Percentiles rank a stretch among this genome's conserved stretches.
phyloP scores from a whole-genome alignment of 30 jellyfish, hydroid and myxozoan species.

The Turritopsis rubra region DNA sequence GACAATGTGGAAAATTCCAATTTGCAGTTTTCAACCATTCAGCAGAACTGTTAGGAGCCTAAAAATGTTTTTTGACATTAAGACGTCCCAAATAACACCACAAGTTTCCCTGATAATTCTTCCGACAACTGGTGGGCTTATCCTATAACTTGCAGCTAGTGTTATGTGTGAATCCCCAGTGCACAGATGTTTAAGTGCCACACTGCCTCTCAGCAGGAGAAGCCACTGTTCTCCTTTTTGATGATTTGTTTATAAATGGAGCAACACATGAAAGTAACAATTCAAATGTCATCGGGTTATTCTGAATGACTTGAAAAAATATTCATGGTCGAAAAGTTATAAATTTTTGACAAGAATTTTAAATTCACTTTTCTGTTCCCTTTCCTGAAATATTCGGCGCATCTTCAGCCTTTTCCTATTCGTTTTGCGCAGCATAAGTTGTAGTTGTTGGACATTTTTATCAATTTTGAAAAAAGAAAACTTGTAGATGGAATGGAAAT shows the following conservation, averaged over 20 bases:
- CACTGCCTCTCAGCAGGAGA: conserved; percentile 4
- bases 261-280: conserved; percentile 10
- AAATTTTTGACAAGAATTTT: background rate
- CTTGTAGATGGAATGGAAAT: background rate
- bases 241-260: background rate
- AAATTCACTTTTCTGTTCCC: background rate
- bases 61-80: background rate
- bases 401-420: background rate
- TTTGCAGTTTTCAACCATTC: conserved; percentile 9
- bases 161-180: background rate
- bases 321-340: background rate
- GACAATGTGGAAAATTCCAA: conserved; percentile 19
- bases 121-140: conserved; percentile 5
- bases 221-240: background rate
- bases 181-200: background rate
- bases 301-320: background rate
- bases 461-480: background rate
- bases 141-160: conserved; percentile 6
- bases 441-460: background rate
- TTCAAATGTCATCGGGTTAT: background rate
- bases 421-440: background rate
- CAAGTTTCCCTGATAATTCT: background rate
- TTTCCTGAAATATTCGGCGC: background rate
- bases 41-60: background rate
- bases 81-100: background rate